Conservation (phyloP, 2,888 invertebrate species). For the Elmis aenea region DNA sequence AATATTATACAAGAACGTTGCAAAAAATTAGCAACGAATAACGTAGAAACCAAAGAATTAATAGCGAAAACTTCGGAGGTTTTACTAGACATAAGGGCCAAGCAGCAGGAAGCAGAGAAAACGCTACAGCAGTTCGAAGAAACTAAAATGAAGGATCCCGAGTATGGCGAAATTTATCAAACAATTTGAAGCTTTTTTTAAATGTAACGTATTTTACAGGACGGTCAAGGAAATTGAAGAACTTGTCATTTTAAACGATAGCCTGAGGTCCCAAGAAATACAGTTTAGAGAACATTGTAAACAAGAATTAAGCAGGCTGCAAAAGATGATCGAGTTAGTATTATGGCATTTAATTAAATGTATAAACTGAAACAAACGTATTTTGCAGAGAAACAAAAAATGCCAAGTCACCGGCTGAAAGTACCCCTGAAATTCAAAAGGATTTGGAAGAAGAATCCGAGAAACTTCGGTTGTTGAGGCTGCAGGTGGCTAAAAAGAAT, state of each 20-base stretch:
- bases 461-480: conserved; percentile 55
- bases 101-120: conserved; percentile 41
- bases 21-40: conserved; percentile 49
- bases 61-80: conserved; percentile 35
- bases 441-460: conserved; percentile 60
- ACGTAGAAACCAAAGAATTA: conserved; percentile 45
- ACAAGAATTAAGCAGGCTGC: conserved; percentile 54
- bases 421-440: conserved; percentile 42
- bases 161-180: conserved; percentile 35
- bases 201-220: conserved; percentile 38
- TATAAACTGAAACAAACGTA: conserved; percentile 15
- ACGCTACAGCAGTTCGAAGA: conserved; percentile 48
- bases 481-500: conserved; percentile 74
- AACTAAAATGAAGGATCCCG: conserved; percentile 50
- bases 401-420: conserved; percentile 44
- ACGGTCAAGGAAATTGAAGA: conserved; percentile 51
- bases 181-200: background rate
- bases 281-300: conserved; percentile 72
- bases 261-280: conserved; percentile 64
- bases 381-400: conserved; percentile 48
- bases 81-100: conserved; percentile 32
- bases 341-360: conserved; percentile 3
- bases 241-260: conserved; percentile 65
- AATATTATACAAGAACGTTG: conserved; percentile 38
- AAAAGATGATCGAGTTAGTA: conserved; percentile 45